A percentile compares a stretch with the other conserved stretches of the same genome.
Conservation (phyloP, 2,797 vertebrate species). For the Limnodromus scolopaceus region DNA sequence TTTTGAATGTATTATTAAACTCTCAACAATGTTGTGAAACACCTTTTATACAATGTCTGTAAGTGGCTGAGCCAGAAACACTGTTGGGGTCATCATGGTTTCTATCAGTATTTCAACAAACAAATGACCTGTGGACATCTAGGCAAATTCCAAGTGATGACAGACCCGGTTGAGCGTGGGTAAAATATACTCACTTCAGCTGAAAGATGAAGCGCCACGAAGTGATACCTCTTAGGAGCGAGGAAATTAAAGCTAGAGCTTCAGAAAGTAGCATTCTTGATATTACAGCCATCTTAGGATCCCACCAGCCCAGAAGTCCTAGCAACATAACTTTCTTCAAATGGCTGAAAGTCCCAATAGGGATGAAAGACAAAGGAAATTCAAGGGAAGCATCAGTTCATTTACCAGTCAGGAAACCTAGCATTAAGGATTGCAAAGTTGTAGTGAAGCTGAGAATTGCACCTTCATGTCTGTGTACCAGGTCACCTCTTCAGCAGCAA, state of each 20-base stretch:
- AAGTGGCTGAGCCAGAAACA: not conserved
- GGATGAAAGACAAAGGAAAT: not conserved
- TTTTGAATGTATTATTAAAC: not conserved
- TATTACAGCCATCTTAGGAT: not conserved
- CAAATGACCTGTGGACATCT: not conserved
- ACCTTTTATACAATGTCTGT: not conserved
- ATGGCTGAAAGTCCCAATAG: not conserved
- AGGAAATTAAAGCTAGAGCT: not conserved
- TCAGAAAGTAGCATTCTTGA: not conserved
- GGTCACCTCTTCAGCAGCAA: not conserved
- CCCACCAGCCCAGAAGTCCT: not conserved
- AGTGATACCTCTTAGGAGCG: not conserved
- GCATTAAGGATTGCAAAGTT: not conserved
- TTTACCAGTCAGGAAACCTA: not conserved
- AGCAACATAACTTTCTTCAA: not conserved
- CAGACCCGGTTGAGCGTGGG: accelerated
- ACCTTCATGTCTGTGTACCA: not conserved
- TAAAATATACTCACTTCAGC: not conserved
- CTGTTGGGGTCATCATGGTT: not conserved
- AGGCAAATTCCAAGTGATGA: not conserved
- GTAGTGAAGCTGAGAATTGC: not conserved
- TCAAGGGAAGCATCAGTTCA: not conserved
- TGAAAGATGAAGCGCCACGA: not conserved
- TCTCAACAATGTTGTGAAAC: not conserved
- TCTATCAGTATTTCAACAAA: not conserved